Conservation (phyloP, 2,113 vertebrate genomes). For the Machaerirhynchus nigripectus region DNA sequence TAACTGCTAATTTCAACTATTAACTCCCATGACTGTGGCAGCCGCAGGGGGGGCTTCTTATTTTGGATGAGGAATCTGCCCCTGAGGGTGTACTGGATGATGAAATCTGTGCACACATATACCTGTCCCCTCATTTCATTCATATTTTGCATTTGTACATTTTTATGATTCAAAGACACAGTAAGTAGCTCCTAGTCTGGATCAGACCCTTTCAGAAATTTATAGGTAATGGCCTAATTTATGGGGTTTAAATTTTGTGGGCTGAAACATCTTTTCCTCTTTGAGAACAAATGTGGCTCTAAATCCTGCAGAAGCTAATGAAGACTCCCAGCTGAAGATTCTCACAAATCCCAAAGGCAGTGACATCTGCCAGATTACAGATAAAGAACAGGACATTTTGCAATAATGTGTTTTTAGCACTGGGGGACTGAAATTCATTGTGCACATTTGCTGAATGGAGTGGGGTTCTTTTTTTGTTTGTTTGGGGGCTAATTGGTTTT, state of each 20-base stretch:
- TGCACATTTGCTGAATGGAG: not conserved
- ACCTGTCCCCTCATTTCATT: not conserved
- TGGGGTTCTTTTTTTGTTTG: fast-evolving
- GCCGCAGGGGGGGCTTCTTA: not conserved
- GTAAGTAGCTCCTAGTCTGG: not conserved
- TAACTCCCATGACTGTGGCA: not conserved
- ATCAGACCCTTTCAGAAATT: not conserved
- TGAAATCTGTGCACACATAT: not conserved
- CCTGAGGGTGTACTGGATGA: not conserved
- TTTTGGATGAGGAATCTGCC: not conserved
- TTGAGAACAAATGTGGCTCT: not conserved
- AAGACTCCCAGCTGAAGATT: not conserved
- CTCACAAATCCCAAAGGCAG: not conserved
- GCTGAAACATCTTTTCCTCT: not conserved
- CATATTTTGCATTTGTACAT: not conserved
- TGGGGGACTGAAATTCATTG: not conserved
- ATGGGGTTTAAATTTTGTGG: not conserved
- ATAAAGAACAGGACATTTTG: not conserved
- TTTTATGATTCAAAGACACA: not conserved
- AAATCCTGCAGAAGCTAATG: not conserved
- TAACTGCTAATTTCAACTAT: not conserved
- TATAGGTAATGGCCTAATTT: not conserved
- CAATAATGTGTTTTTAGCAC: not conserved
- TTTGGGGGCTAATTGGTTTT: fast-evolving
- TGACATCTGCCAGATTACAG: not conserved